Evolutionary conservation across 2,113 vertebrate species (phyloP).

Genomic region (Seriola quinqueradiata): DNA sequence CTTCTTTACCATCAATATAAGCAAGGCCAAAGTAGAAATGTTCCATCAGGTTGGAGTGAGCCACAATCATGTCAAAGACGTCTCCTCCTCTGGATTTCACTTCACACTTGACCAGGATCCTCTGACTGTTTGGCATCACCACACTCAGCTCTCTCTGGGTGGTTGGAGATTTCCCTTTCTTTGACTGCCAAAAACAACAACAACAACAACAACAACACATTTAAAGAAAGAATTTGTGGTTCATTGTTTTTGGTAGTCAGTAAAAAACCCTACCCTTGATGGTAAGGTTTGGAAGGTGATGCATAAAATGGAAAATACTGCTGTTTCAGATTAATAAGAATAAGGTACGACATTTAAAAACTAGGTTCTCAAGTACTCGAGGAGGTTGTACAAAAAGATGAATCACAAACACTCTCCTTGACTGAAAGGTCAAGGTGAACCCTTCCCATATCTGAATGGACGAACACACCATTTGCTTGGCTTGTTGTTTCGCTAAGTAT

Average conservation of each 20-base stretch:
- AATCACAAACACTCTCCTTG: neutral
- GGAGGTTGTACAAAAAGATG: neutral
- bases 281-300: neutral
- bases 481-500: neutral
- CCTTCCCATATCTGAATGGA: neutral
- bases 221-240: neutral
- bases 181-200: constrained; percentile 79
- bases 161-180: constrained; percentile 88
- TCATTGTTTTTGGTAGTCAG: neutral
- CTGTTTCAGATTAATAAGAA: neutral
- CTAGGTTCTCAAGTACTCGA: too few relatives aligned
- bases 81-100: constrained; percentile 87
- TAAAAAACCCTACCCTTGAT: too few relatives aligned
- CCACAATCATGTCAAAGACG: constrained; percentile 88
- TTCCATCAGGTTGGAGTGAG: constrained; percentile 88
- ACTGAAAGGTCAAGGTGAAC: neutral
- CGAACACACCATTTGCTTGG: too few relatives aligned
- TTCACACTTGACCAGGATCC: constrained; percentile 91
- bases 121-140: constrained; percentile 89
- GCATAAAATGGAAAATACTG: neutral
- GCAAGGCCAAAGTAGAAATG: constrained; percentile 93
- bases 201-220: neutral
- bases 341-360: too few relatives aligned
- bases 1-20: constrained; percentile 86
- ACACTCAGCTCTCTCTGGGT: constrained; percentile 89